These are phyloP conservation scores for Falcunculus frontatus DNA, from an alignment of 2,113 vertebrate species.

Conservation along the genomic window DNA sequence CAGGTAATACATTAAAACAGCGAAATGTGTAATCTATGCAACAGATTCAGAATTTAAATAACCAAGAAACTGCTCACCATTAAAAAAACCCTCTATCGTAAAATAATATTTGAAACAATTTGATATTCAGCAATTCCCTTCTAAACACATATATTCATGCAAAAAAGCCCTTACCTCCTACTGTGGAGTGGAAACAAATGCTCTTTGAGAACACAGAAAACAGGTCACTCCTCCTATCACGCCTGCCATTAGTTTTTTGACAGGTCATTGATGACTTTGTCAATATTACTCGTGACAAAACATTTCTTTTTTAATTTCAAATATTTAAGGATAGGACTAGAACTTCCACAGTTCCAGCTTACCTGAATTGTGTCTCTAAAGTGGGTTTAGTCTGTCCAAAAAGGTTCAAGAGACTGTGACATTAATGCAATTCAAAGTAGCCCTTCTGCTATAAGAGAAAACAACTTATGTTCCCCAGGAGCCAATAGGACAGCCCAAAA, in stretches of 20 bases:
- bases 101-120: not conserved
- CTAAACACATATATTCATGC: not conserved
- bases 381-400: not conserved
- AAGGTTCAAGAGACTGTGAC: not conserved
- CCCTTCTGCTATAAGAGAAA: not conserved
- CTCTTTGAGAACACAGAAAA: not conserved
- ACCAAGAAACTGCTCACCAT: not conserved
- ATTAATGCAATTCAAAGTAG: not conserved
- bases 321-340: not conserved
- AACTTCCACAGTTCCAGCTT: not conserved
- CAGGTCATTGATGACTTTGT: not conserved
- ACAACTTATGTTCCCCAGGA: not conserved
- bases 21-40: not conserved
- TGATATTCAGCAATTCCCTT: not conserved
- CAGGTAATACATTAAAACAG: not conserved
- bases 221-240: not conserved
- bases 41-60: not conserved
- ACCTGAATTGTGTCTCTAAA: not conserved
- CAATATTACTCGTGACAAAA: not conserved
- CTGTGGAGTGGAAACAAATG: not conserved
- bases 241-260: not conserved
- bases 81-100: fast-evolving
- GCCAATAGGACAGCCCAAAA: not conserved
- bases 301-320: not conserved
- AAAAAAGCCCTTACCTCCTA: not conserved